phyloP scores from a whole-genome alignment of 2,797 vertebrate genomes.

The Echiichthys vipera region DNA sequence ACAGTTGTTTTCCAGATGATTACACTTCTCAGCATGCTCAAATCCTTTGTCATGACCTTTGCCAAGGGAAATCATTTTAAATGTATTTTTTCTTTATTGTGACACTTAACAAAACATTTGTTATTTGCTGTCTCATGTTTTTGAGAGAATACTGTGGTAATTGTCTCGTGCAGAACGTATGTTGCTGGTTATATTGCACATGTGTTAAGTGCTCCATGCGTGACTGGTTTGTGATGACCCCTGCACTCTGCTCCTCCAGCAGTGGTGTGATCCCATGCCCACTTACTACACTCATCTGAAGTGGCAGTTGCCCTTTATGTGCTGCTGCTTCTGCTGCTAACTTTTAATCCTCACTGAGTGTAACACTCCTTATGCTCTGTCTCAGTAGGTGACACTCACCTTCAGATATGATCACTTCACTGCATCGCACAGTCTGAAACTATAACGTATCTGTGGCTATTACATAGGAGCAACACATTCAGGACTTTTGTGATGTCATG shows the following conservation, averaged over 20 bases:
- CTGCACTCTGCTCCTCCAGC: constrained; percentile 18
- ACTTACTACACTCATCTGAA: constrained; percentile 47
- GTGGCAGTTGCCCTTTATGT: constrained; percentile 72
- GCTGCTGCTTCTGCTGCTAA: constrained; percentile 49
- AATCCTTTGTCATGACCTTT: not conserved
- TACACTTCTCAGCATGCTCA: not conserved
- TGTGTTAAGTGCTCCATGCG: not conserved
- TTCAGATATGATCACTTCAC: constrained; percentile 34
- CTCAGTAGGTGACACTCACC: constrained; percentile 42
- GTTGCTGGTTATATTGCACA: constrained; percentile 1
- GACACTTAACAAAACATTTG: not conserved
- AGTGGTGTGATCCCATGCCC: constrained; percentile 24
- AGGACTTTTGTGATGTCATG: not conserved
- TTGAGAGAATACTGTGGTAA: not conserved
- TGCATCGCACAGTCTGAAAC: not conserved
- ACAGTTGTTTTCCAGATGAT: not conserved
- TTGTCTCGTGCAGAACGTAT: not conserved
- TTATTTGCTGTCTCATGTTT: not conserved
- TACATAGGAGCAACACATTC: not conserved
- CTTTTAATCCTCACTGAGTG: constrained; percentile 27
- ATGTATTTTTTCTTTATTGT: not conserved
- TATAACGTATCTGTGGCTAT: not conserved
- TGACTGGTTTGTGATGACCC: constrained; percentile 38
- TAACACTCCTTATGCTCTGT: constrained; percentile 7
- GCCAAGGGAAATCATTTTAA: not conserved